Evolutionary conservation across 2,888 invertebrate species (phyloP), one percentile per base, ranked within the genome.

Genomic region (Drosophila prostipennis): DNA sequence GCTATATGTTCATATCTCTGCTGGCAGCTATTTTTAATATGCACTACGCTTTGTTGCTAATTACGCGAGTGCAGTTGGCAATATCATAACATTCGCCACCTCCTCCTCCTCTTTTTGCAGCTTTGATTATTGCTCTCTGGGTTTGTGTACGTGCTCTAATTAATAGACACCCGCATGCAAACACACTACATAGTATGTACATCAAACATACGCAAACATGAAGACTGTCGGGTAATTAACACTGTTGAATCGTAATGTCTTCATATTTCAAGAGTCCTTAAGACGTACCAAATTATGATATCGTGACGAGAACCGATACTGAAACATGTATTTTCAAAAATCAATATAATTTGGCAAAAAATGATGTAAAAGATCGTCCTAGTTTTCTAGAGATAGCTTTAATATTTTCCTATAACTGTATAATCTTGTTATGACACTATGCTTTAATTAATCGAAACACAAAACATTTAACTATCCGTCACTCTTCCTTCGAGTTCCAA

Each of bases 191-290:
- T 11, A 34, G 3, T 34, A 5, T 34, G 11, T 32, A 32, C 43
- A 11, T 11, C 26, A 75, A 57, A 68, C 23, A 55, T 7, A n/a
- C 34, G 52, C 36, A 48, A 48, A 70, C 49, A 67, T 76, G 74
- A 67, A 37, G 67, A 54, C 84, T 65, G 73, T 67, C 81, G 71
- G 76, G 80, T 84, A 84, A 80, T 84, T 87, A 87, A 58, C 61
- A 42, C 60, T 51, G 55, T 78, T 60, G 78, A 74, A 83, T 80
- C 63, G 54, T 81, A 68, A 72, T 63, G 72, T 16, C 40, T 10
- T 29, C 56, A 32, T 16, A 6, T 16, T 32, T 3, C 3, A 4
- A n/a, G 43, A n/a, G 11, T 10, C 42, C 16, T 40, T 29, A n/a
- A 26, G 26, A 8, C 4, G 23, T 13, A 23, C 6, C 6, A 23